A percentile compares a stretch with the other conserved stretches of the same genome.
Evolutionary conservation across 2,797 vertebrate genomes (phyloP).

Genomic region (Chloroceryle amazona): DNA sequence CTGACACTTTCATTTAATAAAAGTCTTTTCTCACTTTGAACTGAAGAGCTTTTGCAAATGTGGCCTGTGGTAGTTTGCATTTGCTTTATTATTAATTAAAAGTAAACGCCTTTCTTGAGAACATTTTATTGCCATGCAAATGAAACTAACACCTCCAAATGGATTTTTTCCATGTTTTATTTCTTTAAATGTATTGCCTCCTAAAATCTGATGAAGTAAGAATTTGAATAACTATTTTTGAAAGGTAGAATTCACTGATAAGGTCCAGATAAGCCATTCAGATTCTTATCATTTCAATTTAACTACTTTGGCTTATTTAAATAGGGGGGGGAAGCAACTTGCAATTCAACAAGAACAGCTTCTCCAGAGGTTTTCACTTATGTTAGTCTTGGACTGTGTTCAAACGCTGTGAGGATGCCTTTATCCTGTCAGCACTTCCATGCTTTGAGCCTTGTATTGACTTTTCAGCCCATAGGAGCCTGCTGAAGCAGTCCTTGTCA

Average conservation of each 20-base stretch:
- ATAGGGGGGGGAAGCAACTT: background rate
- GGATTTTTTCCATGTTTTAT: background rate
- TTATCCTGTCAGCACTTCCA: slow-evolving; percentile 65
- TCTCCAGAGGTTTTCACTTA: slow-evolving; percentile 54
- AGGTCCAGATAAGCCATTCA: slow-evolving; percentile 31
- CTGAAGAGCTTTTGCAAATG: slow-evolving; percentile 33
- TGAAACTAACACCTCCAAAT: slow-evolving; percentile 49
- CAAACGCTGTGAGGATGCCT: background rate
- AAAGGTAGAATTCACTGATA: slow-evolving; percentile 60
- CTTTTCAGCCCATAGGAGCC: background rate
- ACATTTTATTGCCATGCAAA: slow-evolving; percentile 54
- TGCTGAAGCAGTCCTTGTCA: background rate
- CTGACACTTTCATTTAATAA: slow-evolving; percentile 35
- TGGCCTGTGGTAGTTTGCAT: slow-evolving; percentile 59
- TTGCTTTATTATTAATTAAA: slow-evolving; percentile 62
- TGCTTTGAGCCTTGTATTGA: background rate
- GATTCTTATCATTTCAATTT: slow-evolving; percentile 63
- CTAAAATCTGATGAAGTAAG: slow-evolving; percentile 61
- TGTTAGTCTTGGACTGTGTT: slow-evolving; percentile 59
- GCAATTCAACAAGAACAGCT: slow-evolving; percentile 49
- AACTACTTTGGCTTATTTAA: slow-evolving; percentile 53
- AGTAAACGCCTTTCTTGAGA: slow-evolving; percentile 46
- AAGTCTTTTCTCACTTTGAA: slow-evolving; percentile 65
- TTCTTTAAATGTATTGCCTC: slow-evolving; percentile 38
- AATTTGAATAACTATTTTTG: slow-evolving; percentile 70